A percentile compares a stretch with the other conserved stretches of the same genome.
phyloP scores from a whole-genome alignment of 1,140 invertebrate species.

The Drosophila busckii region DNA sequence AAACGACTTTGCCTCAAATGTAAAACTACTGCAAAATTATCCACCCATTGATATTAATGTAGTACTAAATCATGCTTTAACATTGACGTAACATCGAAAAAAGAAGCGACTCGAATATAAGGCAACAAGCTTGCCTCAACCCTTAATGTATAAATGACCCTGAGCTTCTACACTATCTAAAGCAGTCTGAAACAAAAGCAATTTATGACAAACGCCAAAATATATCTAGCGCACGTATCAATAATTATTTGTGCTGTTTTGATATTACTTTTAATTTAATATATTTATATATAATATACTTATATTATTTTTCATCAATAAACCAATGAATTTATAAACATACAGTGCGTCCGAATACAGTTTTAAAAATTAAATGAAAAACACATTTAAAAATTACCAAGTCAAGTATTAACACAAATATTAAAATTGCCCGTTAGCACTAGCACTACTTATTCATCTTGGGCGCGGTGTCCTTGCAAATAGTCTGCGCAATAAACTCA shows the following conservation, averaged over 20 bases:
- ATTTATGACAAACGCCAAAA: conserved; percentile 39
- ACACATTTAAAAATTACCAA: conserved; percentile 10
- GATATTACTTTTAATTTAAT: conserved; percentile 56
- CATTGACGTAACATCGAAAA: conserved; percentile 44
- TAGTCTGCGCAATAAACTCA: conserved; percentile 83
- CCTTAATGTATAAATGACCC: background rate
- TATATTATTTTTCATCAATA: conserved; percentile 47
- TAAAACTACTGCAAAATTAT: conserved; percentile 95
- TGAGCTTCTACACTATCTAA: conserved; percentile 11
- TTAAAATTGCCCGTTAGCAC: too few species aligned
- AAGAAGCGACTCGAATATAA: conserved; percentile 2
- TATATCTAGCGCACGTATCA: conserved; percentile 14
- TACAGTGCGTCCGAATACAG: conserved; percentile 14
- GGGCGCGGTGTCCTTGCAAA: conserved; percentile 74
- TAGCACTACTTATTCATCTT: conserved; percentile 57
- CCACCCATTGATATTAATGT: conserved; percentile 85
- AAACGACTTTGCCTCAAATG: conserved; percentile 94
- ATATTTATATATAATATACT: too few species aligned
- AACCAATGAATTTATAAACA: conserved; percentile 51
- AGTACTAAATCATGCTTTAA: conserved; percentile 64
- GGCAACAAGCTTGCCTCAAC: conserved; percentile 17
- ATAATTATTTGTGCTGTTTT: conserved; percentile 26
- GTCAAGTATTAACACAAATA: conserved; percentile 6
- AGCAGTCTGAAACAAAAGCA: conserved; percentile 40
- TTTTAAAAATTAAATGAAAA: conserved; percentile 10